A percentile compares a stretch with the other conserved stretches of the same genome.
These are phyloP conservation scores for Garra rufa DNA, from an alignment of 2,113 vertebrate species.

Conservation along the genomic window DNA sequence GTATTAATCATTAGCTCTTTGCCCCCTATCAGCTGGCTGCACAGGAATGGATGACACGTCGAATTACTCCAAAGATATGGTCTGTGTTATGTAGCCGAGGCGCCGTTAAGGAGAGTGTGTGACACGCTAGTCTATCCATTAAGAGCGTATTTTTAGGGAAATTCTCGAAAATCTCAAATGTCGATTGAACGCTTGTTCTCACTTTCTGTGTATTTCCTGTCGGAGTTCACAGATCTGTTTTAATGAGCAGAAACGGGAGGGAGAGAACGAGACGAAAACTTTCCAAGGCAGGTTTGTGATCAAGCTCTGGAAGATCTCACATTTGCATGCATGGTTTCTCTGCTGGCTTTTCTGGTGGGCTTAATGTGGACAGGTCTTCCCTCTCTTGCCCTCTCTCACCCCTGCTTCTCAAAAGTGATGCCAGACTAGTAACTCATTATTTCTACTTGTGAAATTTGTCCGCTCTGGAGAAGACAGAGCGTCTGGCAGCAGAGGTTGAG, in stretches of 20 bases:
- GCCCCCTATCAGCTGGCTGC: constrained; percentile 77
- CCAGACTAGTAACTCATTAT: constrained; percentile 68
- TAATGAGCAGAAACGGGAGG: constrained; percentile 20
- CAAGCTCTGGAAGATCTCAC: background rate
- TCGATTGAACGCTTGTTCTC: background rate
- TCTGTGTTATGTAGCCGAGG: constrained; percentile 63
- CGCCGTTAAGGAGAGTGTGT: constrained; percentile 35
- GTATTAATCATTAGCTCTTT: constrained; percentile 83
- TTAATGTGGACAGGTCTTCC: constrained; percentile 11
- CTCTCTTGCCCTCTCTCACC: background rate
- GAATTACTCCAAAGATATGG: constrained; percentile 68
- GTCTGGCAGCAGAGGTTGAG: constrained; percentile 71
- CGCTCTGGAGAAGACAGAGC: constrained; percentile 69
- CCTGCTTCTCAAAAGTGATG: constrained; percentile 61
- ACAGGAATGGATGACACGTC: constrained; percentile 68
- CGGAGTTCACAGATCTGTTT: constrained; percentile 2
- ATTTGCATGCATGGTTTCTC: constrained; percentile 18
- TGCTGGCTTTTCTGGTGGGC: background rate
- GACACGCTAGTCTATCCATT: constrained; percentile 42
- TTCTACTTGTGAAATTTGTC: constrained; percentile 74
- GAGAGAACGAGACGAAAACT: background rate
- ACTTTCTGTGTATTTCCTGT: constrained; percentile 6
- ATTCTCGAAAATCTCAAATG: constrained; percentile 25
- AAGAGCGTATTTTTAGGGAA: constrained; percentile 46
- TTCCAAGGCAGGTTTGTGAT: background rate